These are phyloP conservation scores for Rafetus swinhoei DNA, from an alignment of 2,113 vertebrate species.

Conservation along the genomic window DNA sequence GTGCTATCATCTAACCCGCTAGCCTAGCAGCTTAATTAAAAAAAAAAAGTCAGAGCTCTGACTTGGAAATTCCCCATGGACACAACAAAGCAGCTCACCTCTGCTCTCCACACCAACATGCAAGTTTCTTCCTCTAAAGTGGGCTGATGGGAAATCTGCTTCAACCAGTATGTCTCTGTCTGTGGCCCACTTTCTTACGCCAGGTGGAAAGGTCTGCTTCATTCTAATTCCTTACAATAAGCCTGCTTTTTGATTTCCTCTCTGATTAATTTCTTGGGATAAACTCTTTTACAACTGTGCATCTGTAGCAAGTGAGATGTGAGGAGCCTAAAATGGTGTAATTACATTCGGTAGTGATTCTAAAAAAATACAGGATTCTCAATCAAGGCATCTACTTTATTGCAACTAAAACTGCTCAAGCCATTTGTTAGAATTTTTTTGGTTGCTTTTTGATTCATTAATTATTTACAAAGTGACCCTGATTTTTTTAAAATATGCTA, in stretches of 20 bases:
- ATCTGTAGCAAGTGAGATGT: neutral
- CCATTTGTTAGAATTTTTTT: neutral
- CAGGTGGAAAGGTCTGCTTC: neutral
- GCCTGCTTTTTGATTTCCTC: neutral
- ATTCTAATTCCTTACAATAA: constrained; percentile 26
- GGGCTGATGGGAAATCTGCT: constrained; percentile 65
- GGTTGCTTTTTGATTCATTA: neutral
- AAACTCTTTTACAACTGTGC: neutral
- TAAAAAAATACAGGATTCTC: neutral
- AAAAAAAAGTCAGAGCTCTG: constrained; percentile 7
- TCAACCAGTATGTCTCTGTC: neutral
- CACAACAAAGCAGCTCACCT: constrained; percentile 61
- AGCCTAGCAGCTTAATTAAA: neutral
- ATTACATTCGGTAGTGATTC: neutral
- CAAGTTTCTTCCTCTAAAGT: constrained; percentile 32
- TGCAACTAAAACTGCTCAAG: neutral
- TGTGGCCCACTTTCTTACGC: constrained; percentile 13
- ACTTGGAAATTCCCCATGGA: constrained; percentile 83
- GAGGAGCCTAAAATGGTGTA: neutral
- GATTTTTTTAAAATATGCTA: neutral
- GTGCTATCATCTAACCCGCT: constrained; percentile 66
- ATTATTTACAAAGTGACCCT: neutral
- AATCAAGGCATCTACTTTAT: neutral
- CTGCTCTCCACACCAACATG: constrained; percentile 25
- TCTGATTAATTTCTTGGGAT: neutral